Evolutionary conservation across 2,888 invertebrate species (phyloP), one percentile per base, ranked within the genome.

Genomic region (Leptopilina myrica): DNA sequence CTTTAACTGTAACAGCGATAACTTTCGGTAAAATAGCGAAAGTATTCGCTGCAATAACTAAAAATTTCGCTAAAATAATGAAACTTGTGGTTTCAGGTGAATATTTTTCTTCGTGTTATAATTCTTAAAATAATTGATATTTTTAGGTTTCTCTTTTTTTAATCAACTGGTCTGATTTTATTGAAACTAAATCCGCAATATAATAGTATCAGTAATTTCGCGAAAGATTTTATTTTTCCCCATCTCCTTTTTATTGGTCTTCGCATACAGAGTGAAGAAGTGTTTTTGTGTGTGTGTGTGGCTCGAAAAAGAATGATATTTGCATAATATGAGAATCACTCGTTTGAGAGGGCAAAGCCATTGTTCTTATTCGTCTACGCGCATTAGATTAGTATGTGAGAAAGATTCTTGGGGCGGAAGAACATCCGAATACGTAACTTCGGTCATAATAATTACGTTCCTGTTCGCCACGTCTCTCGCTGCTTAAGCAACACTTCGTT

Each of bases 371-470:
- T 81, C 82, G 84, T 85, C 84, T 84, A 76, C 76, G 85, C 80
- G 84, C 83, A 83, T 49, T 85, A 82, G 82, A 85, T 87, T 86
- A 85, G 87, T 86, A 86, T 86, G 87, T 86, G 89, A 87, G 88
- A 88, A 82, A 86, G 84, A 85, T 85, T 87, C 85, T 82, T 81
- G 84, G 84, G 86, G 82, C 89, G 89, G 89, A 89, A 89, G 87
- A 89, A 87, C 89, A 87, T 88, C 90, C 89, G 89, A 89, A 87
- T 84, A 88, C 89, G 88, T 90, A 90, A 89, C 87, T 79, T 82
- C 86, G 84, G 84, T 84, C 86, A 85, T 88, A 87, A 88, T 88
- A 86, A 88, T 89, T 87, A 88, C 86, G 84, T 85, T 86, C 82
- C 83, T 82, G 40, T 56, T 67, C 15, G 64, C 78, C 66, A 64